Base-by-base conservation (phyloP, 2,797 vertebrate species). In the Sebastes hopkinsi region DNA sequence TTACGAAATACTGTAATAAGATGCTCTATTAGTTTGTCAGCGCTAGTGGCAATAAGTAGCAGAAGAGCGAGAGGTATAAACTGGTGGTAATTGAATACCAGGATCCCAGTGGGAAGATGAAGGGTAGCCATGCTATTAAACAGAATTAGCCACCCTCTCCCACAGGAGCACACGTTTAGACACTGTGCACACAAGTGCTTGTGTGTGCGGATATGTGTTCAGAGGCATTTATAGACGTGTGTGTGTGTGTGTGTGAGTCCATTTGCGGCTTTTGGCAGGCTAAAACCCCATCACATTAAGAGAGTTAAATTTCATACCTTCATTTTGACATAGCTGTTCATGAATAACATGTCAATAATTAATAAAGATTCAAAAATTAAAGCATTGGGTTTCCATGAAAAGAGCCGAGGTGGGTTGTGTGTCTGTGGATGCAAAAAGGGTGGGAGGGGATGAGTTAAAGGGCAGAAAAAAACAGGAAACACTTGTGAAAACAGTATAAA, bases 51-150 rank as follows among this genome's bases (percentile, higher is more conserved):
- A 80, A 80, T 80, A 75, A 85, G 82, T 82, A 82, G 89, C 72
- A 82, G 85, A 89, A 73, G 69, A 87, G 74, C 20, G 25, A 88
- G 89, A 86, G 86, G 84, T 91, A 91, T 89, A 90, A 92, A 91
- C 90, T 81, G 79, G 72, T 88, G 75, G 87, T 94, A 94, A 94
- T 92, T 95, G 93, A 94, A 94, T 90, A 87, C 75, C 75, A 65
- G 77, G 80, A 75, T 89, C 91, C 89, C 92, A 85, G 74, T 83
- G 92, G 93, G 83, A 91, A 93, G 89, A 95, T 93, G 90, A 92
- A 91, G 92, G 89, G 90, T 89, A 91, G 85, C 89, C 89, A 85
- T 86, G 87, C 88, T 90, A 94, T 95, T 93, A 93, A 82, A 89
- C 79, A 80, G 88, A 94, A 94, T 94, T 94, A 94, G 91, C 87